Conservation (phyloP, 2,888 invertebrate genomes). For the Clusia tigrina region DNA sequence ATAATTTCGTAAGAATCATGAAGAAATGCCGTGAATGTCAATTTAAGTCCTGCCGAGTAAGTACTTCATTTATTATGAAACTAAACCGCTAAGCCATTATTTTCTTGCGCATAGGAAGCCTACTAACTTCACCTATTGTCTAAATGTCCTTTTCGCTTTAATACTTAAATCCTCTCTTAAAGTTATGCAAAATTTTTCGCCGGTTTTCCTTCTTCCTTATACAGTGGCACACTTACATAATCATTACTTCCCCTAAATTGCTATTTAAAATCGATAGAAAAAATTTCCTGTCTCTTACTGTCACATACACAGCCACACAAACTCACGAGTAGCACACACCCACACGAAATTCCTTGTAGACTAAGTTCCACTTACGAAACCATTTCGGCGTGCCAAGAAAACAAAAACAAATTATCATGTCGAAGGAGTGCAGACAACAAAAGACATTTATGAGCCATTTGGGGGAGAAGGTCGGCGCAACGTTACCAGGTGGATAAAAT, state of each 20-base stretch:
- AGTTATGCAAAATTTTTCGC: too few species aligned
- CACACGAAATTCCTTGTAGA: neutral
- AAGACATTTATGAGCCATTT: slow-evolving; percentile 16
- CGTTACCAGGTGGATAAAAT: slow-evolving; percentile 60
- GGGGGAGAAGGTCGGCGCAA: slow-evolving; percentile 25
- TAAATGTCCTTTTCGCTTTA: too few species aligned
- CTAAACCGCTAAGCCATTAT: too few species aligned
- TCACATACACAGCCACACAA: too few species aligned
- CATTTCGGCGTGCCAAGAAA: slow-evolving; percentile 25
- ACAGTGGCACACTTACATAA: slow-evolving; percentile 17
- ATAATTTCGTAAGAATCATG: too few species aligned
- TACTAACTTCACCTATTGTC: too few species aligned
- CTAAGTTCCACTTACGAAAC: neutral
- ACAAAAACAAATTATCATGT: slow-evolving; percentile 56
- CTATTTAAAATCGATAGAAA: slow-evolving; percentile 22
- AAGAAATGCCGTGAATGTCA: too few species aligned
- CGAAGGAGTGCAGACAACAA: slow-evolving; percentile 36
- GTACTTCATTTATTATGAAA: too few species aligned
- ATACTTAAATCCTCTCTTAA: too few species aligned
- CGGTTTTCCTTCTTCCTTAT: too few species aligned
- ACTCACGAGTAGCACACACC: neutral
- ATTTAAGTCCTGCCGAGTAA: too few species aligned
- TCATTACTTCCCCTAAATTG: slow-evolving; percentile 14
- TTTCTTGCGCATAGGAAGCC: too few species aligned
- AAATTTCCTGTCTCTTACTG: neutral